Evolutionary conservation across 2,113 vertebrate genomes (phyloP), one percentile per base, ranked within the genome.

Genomic region (Mastomys natalensis): DNA sequence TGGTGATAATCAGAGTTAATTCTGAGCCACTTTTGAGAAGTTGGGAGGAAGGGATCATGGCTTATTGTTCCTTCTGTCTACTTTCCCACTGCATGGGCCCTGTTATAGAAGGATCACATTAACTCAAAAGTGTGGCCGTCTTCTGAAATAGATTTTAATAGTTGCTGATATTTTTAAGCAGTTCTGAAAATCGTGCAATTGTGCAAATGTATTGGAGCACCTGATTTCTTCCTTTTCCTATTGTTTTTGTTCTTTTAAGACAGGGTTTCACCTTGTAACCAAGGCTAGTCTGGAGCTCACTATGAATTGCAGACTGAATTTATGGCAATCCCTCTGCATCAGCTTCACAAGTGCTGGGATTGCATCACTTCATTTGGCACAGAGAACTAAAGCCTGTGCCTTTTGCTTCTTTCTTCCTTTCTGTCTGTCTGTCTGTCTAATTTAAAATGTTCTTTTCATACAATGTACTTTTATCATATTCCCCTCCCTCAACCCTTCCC

Each of bases 1-100:
- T 87, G n/a, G 34, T 77, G 81, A 82, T 93, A 29, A 72, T 93
- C 51, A 89, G 60, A 93, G 85, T 93, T 31, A 55, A 21, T 93
- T 92, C 76, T 89, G 62, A 76, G n/a, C 17, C n/a, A 19, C 73
- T 80, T 95, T 53, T 90, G 74, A 90, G 62, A 93, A 31, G 4
- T 77, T 91, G 29, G 40, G 51, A 93, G 60, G n/a, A 95, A 26
- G 43, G 94, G 68, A 34, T 70, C 43, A 81, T 31, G 13, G 31
- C 53, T 77, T 86, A 51, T 93, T 55, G 7, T 78, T 77, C 43
- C 19, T 84, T 73, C n/a, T 89, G 81, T 29, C 37, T 2, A 13
- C 21, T 84, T 92, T 87, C 26, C 88, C 17, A 26, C 5, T 16
- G 1, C 60, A 22, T 24, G 0, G 21, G 55, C 34, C 87, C 3